These are phyloP conservation scores for Tridacna crocea DNA, from an alignment of 2,888 invertebrate genomes.

Conservation along the genomic window DNA sequence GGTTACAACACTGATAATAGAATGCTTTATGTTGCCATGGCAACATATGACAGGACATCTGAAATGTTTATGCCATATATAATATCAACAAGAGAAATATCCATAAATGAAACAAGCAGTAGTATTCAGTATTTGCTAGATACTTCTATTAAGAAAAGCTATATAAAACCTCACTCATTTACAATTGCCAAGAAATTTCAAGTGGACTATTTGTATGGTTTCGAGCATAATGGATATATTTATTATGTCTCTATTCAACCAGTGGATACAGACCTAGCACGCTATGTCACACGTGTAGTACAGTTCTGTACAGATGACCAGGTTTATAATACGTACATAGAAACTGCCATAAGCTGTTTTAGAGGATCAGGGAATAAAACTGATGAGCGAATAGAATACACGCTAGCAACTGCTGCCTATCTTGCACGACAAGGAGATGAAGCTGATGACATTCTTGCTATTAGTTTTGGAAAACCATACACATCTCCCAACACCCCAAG, in stretches of 20 bases:
- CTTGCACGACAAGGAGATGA: slow-evolving; percentile 24
- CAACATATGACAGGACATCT: slow-evolving; percentile 46
- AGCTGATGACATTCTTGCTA: slow-evolving; percentile 30
- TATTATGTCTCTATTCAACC: slow-evolving; percentile 61
- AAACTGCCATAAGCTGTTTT: slow-evolving; percentile 77
- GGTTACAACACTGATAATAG: slow-evolving; percentile 21
- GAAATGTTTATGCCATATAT: slow-evolving; percentile 51
- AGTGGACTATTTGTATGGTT: slow-evolving; percentile 55
- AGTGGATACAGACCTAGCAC: slow-evolving; percentile 30
- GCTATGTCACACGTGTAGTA: slow-evolving; percentile 76
- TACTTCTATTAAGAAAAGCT: slow-evolving; percentile 15
- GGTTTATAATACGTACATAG: slow-evolving; percentile 81
- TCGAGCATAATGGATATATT: slow-evolving; percentile 56
- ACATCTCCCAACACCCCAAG: slow-evolving; percentile 26
- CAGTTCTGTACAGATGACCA: slow-evolving; percentile 80
- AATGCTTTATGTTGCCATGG: slow-evolving; percentile 56
- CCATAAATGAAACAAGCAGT: slow-evolving; percentile 18
- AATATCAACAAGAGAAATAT: slow-evolving; percentile 52
- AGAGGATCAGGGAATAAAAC: slow-evolving; percentile 13
- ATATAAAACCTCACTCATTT: slow-evolving; percentile 31
- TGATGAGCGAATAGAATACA: slow-evolving; percentile 41
- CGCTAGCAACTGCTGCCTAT: slow-evolving; percentile 62
- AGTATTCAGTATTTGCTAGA: slow-evolving; percentile 46
- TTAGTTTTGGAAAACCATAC: slow-evolving; percentile 51
- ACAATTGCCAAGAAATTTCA: slow-evolving; percentile 33